Conservation (phyloP, 2,888 invertebrate genomes). For the Acanthacorydalis orientalis region DNA sequence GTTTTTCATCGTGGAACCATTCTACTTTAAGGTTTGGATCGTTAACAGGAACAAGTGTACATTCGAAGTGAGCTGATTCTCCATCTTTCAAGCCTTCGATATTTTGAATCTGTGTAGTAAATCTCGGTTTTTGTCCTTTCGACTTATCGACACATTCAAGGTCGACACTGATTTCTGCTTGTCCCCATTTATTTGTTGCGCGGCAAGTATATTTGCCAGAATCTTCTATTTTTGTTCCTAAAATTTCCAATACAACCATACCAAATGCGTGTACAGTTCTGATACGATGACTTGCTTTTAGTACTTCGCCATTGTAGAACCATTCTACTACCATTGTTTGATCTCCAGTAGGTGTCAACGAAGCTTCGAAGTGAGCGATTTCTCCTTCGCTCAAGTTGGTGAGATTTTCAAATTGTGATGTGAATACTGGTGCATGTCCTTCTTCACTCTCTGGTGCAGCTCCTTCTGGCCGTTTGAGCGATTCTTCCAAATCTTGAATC, state of each 20-base stretch:
- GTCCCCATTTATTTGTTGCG: constrained; percentile 79
- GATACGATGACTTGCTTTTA: constrained; percentile 78
- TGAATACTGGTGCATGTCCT: constrained; percentile 76
- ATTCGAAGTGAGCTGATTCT: constrained; percentile 89
- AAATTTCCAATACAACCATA: constrained; percentile 90
- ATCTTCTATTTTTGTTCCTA: constrained; percentile 86
- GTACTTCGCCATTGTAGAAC: constrained; percentile 84
- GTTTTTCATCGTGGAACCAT: constrained; percentile 92
- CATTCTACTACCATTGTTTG: constrained; percentile 90
- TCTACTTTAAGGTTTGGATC: constrained; percentile 89
- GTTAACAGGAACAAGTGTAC: constrained; percentile 81
- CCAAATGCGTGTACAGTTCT: constrained; percentile 94
- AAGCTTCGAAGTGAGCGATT: constrained; percentile 95
- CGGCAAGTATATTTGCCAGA: constrained; percentile 77
- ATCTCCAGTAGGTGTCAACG: constrained; percentile 83
- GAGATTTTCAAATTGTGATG: constrained; percentile 70
- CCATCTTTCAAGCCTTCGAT: constrained; percentile 78
- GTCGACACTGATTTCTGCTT: constrained; percentile 69
- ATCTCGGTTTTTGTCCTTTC: constrained; percentile 73
- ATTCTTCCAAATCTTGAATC: constrained; percentile 80
- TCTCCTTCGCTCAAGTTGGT: constrained; percentile 83
- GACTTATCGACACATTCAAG: constrained; percentile 70
- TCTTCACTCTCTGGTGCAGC: constrained; percentile 53
- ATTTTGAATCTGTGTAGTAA: constrained; percentile 74
- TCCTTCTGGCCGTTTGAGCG: constrained; percentile 54